Base-by-base conservation (phyloP, 2,888 invertebrate species). In the Cataglyphis rosenhaueri region DNA sequence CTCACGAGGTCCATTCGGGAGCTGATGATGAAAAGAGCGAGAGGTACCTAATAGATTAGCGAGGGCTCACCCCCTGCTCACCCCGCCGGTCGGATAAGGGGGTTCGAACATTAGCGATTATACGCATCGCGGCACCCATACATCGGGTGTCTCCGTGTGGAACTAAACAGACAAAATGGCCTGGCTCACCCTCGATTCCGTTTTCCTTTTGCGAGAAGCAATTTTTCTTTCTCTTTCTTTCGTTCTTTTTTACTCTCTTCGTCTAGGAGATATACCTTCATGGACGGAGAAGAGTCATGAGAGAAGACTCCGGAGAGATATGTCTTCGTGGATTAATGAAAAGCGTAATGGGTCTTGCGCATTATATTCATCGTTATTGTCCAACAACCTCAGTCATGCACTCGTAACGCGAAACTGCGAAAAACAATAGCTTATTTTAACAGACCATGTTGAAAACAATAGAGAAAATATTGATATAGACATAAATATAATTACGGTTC, bases 111-210 rank as follows among this genome's bases (percentile, higher is more conserved):
- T 94, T 94, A 94, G 93, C 94, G 94, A 94, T 94, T 94, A 94
- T 93, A 94, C 93, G 94, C 92, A 88, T 92, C 92, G 92, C 78
- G 90, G 93, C 90, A 83, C 83, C 93, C 92, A 93, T 94, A 93
- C 92, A 94, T 90, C 92, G 92, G 85, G 91, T 92, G 91, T 91
- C 91, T 91, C 93, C 93, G 91, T 86, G 92, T 92, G 93, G 94
- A 94, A 94, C 91, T 94, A 93, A 94, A 92, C 92, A 91, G 93
- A 92, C 93, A 93, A 93, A 94, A 94, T 94, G 93, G 93, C 94
- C 88, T 88, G 29, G 90, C 91, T 92, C 92, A 92, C 91, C 91
- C 92, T 91, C 90, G 90, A 89, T 90, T 91, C 91, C 91, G 86
- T 89, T 91, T 90, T 89, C 86, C 89, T 88, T 91, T 90, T 91